Evolutionary conservation across 2,113 vertebrate species (phyloP).

Genomic region (Notarius quadriscutis): DNA sequence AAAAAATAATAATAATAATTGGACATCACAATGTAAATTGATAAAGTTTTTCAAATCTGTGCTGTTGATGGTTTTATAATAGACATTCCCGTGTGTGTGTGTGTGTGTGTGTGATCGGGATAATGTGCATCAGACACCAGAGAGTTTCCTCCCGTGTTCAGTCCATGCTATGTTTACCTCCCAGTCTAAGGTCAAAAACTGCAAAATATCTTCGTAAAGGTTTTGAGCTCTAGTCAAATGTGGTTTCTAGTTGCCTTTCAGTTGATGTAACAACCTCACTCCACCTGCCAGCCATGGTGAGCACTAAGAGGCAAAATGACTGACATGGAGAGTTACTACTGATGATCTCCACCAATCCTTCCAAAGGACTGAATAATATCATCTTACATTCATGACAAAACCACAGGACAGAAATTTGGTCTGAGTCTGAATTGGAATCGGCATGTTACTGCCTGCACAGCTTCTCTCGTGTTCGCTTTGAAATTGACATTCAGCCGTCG

Average conservation of each 20-base stretch:
- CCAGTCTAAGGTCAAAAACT: slow-evolving; percentile 9
- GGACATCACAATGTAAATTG: neutral
- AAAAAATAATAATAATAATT: neutral
- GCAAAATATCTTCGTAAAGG: slow-evolving; percentile 5
- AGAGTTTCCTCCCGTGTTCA: neutral
- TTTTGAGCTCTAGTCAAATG: neutral
- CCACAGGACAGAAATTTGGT: neutral
- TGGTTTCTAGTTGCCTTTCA: slow-evolving; percentile 6
- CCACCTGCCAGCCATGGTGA: neutral
- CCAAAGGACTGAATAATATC: neutral
- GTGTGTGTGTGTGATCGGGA: neutral
- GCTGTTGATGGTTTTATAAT: slow-evolving; percentile 6
- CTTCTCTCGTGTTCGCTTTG: slow-evolving; percentile 27
- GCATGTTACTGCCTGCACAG: slow-evolving; percentile 13
- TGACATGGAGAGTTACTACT: neutral
- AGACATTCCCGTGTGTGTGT: neutral
- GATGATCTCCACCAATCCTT: neutral
- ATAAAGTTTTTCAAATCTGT: neutral
- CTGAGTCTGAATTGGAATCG: slow-evolving; percentile 2
- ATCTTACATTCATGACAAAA: neutral
- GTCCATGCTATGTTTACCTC: neutral
- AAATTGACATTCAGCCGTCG: slow-evolving; percentile 41
- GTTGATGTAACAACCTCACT: neutral
- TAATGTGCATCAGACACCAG: slow-evolving; percentile 5
- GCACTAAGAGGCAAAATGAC: neutral